Evolutionary conservation across 1,140 invertebrate species (phyloP).

Genomic region (Neuroterus valhalla): DNA sequence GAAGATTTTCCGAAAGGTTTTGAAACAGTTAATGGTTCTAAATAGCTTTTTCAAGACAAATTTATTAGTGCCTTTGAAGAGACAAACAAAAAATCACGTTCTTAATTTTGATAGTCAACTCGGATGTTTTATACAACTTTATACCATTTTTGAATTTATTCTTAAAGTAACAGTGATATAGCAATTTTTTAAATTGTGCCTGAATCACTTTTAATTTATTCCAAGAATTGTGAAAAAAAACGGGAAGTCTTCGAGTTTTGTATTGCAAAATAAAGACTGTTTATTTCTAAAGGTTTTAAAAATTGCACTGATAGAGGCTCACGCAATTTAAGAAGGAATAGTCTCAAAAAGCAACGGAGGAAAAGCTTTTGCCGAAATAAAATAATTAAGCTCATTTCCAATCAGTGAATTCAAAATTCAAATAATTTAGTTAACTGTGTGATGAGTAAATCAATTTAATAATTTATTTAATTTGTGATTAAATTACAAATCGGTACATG

Average conservation of each 20-base stretch:
- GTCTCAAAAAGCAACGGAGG: no score
- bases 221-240: neutral
- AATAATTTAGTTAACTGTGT: neutral
- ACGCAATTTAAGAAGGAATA: neutral
- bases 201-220: neutral
- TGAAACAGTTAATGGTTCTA: neutral
- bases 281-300: slow-evolving; percentile 1
- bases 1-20: neutral
- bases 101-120: neutral
- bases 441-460: neutral
- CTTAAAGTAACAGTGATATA: no score
- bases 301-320: slow-evolving; percentile 18
- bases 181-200: neutral
- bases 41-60: neutral
- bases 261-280: slow-evolving; percentile 11
- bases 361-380: no score
- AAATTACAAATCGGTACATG: neutral
- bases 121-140: no score
- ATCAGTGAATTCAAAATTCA: no score
- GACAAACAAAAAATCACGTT: neutral
- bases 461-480: neutral
- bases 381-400: no score
- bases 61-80: slow-evolving; percentile 17
- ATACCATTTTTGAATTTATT: no score
- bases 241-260: neutral